phyloP scores from a whole-genome alignment of 2,113 vertebrate genomes.

The Lonchura striata region DNA sequence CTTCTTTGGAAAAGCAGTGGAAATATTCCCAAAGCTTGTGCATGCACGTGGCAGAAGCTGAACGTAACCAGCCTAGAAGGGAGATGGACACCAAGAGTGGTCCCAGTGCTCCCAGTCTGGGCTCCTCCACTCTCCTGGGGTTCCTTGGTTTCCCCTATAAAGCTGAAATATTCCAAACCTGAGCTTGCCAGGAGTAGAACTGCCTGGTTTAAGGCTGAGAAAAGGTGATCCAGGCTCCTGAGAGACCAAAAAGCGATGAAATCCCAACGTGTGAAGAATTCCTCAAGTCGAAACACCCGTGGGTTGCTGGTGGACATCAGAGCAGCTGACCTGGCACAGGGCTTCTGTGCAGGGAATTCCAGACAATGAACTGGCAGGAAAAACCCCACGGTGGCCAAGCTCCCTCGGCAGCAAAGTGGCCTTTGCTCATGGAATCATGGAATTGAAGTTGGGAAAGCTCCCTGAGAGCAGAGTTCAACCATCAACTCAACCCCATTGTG shows the following conservation, averaged over 20 bases:
- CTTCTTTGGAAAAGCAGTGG: not conserved
- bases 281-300: fast-evolving
- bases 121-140: not conserved
- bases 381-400: fast-evolving
- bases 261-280: not conserved
- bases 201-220: not conserved
- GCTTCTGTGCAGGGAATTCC: not conserved
- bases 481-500: fast-evolving
- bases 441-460: not conserved
- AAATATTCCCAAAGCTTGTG: not conserved
- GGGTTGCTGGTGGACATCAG: not conserved
- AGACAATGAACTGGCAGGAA: not conserved
- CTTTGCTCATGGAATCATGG: not conserved
- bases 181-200: not conserved
- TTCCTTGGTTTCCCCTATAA: not conserved
- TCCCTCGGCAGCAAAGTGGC: not conserved
- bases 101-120: not conserved
- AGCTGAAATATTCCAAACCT: not conserved
- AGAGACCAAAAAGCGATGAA: not conserved
- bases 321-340: fast-evolving
- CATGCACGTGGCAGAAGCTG: fast-evolving
- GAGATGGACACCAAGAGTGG: fast-evolving
- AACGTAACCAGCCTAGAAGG: not conserved
- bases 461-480: not conserved
- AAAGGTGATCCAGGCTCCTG: not conserved